Percentiles rank a stretch among this genome's conserved stretches.
Conservation (phyloP, 2,113 vertebrate species). For the Tragelaphus strepsiceros region DNA sequence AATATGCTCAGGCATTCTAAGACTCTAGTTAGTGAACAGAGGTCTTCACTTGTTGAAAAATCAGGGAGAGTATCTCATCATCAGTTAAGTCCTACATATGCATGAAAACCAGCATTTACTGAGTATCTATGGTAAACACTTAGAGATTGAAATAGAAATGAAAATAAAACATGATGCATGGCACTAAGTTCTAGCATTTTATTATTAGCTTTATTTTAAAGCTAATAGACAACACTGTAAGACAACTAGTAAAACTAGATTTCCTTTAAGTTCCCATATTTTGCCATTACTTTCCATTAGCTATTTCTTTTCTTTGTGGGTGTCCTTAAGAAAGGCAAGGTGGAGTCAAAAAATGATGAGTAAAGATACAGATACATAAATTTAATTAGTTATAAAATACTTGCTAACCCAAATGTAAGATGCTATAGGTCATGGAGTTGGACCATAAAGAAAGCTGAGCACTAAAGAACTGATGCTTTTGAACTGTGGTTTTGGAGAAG, state of each 20-base stretch:
- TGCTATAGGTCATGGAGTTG: neutral
- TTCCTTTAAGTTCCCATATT: neutral
- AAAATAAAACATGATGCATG: neutral
- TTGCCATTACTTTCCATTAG: neutral
- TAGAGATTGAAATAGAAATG: neutral
- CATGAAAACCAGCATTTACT: neutral
- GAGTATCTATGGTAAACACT: neutral
- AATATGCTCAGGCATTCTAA: neutral
- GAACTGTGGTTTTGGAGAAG: neutral
- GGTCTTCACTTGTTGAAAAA: slow-evolving; percentile 2
- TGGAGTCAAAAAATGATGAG: neutral
- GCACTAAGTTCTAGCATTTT: neutral
- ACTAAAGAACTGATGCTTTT: neutral
- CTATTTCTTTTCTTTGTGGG: neutral
- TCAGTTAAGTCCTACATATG: neutral
- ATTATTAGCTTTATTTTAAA: too few species aligned
- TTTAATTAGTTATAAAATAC: neutral
- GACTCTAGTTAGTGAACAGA: slow-evolving; percentile 20
- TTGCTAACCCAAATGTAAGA: neutral
- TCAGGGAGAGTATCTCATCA: neutral
- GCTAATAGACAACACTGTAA: neutral
- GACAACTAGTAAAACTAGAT: neutral
- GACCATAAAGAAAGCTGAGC: neutral
- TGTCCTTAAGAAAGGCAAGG: neutral
- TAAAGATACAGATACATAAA: neutral